phyloP scores from a whole-genome alignment of 1,140 invertebrate genomes.

The Holotrichia oblita region DNA sequence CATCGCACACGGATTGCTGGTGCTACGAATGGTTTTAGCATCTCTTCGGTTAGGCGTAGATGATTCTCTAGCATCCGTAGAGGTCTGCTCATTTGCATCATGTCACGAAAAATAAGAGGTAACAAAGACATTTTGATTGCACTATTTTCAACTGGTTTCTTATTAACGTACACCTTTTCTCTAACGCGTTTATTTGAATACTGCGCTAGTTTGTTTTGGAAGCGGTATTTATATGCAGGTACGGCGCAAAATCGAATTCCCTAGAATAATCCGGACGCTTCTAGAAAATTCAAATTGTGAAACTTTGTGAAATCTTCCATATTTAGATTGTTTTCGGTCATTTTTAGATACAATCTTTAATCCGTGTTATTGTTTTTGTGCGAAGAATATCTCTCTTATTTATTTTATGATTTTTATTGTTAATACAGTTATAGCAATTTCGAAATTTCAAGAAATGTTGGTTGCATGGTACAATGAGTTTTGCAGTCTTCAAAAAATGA shows the following conservation, averaged over 20 bases:
- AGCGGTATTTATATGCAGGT: slow-evolving; percentile 23
- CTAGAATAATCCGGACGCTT: neutral
- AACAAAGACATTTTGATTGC: slow-evolving; percentile 45
- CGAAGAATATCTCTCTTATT: no score
- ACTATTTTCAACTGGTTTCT: neutral
- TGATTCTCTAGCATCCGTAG: slow-evolving; percentile 54
- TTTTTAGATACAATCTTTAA: neutral
- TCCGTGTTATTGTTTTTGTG: no score
- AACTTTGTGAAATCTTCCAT: neutral
- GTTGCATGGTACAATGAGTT: no score
- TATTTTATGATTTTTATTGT: no score
- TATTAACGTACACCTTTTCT: neutral
- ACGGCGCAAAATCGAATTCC: slow-evolving; percentile 6
- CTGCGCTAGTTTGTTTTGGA: neutral
- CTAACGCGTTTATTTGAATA: neutral
- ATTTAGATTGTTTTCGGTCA: neutral
- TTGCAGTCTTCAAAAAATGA: no score
- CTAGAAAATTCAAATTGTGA: slow-evolving; percentile 1
- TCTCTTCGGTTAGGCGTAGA: slow-evolving; percentile 49
- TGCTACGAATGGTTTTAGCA: slow-evolving; percentile 43
- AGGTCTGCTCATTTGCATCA: slow-evolving; percentile 48
- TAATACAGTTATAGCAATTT: no score
- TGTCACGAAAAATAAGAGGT: slow-evolving; percentile 52
- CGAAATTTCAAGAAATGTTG: neutral
- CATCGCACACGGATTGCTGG: slow-evolving; percentile 11